phyloP scores from a whole-genome alignment of 1,140 invertebrate genomes.

The Brachystomella parvula region DNA sequence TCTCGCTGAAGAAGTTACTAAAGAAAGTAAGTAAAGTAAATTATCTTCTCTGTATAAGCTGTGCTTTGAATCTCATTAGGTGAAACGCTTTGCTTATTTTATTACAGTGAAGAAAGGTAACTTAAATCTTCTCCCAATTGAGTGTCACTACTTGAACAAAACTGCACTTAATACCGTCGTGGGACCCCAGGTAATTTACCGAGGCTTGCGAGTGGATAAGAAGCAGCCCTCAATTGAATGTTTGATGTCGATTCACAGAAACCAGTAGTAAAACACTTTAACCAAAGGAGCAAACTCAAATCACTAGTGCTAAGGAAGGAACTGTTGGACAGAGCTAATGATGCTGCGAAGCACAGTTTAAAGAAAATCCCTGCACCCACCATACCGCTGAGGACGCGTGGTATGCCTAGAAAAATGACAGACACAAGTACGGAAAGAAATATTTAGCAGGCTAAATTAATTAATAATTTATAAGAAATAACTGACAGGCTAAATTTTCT shows the following conservation, averaged over 20 bases:
- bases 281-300: slow-evolving; percentile 88
- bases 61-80: not conserved
- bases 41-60: not conserved
- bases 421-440: slow-evolving; percentile 63
- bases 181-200: slow-evolving; percentile 47
- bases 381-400: slow-evolving; percentile 80
- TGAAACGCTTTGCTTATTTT: not conserved
- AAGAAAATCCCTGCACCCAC: slow-evolving; percentile 82
- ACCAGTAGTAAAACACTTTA: slow-evolving; percentile 74
- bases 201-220: not conserved
- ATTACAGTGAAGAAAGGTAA: slow-evolving; percentile 70
- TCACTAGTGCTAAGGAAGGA: slow-evolving; percentile 82
- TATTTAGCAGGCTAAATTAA: not conserved
- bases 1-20: slow-evolving; percentile 75
- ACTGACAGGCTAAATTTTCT: not conserved
- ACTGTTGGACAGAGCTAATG: slow-evolving; percentile 79
- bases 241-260: slow-evolving; percentile 38
- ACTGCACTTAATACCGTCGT: slow-evolving; percentile 79
- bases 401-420: slow-evolving; percentile 93
- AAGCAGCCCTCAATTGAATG: too few species aligned
- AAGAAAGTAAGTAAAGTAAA: slow-evolving; percentile 52
- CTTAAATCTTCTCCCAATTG: slow-evolving; percentile 78
- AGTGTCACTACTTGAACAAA: slow-evolving; percentile 94
- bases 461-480: slow-evolving; percentile 12
- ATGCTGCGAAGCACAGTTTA: slow-evolving; percentile 70